Conservation (phyloP, 2,113 vertebrate species). For the Macquaria ambigua region DNA sequence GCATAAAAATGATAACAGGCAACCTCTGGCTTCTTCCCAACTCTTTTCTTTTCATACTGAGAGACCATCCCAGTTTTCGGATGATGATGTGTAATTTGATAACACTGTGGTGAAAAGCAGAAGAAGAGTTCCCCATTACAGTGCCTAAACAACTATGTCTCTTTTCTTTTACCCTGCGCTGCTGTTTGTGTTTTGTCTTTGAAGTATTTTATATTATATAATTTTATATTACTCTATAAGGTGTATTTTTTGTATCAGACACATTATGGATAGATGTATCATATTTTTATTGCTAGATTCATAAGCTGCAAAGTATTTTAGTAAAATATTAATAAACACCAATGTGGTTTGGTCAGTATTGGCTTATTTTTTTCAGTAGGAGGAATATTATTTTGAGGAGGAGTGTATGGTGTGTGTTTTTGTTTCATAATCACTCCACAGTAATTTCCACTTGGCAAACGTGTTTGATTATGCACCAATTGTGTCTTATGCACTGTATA, state of each 20-base stretch:
- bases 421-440: neutral
- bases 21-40: neutral
- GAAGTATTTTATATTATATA: constrained; percentile 42
- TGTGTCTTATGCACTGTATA: neutral
- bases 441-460: neutral
- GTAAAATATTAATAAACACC: constrained; percentile 64
- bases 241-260: constrained; percentile 61
- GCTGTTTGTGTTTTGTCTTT: constrained; percentile 53
- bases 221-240: constrained; percentile 62
- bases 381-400: neutral
- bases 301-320: constrained; percentile 67
- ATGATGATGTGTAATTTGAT: constrained; percentile 16
- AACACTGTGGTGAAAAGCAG: constrained; percentile 19
- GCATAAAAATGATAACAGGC: neutral
- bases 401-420: neutral
- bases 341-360: constrained; percentile 2
- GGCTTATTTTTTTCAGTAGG: neutral
- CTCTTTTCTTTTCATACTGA: neutral
- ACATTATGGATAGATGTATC: constrained; percentile 77
- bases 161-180: constrained; percentile 27
- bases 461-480: neutral
- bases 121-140: neutral
- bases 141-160: neutral
- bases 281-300: constrained; percentile 72
- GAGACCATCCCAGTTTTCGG: neutral